A percentile compares a stretch with the other conserved stretches of the same genome.
Conservation (phyloP, 2,888 invertebrate species). For the Cryptosula pallasiana region DNA sequence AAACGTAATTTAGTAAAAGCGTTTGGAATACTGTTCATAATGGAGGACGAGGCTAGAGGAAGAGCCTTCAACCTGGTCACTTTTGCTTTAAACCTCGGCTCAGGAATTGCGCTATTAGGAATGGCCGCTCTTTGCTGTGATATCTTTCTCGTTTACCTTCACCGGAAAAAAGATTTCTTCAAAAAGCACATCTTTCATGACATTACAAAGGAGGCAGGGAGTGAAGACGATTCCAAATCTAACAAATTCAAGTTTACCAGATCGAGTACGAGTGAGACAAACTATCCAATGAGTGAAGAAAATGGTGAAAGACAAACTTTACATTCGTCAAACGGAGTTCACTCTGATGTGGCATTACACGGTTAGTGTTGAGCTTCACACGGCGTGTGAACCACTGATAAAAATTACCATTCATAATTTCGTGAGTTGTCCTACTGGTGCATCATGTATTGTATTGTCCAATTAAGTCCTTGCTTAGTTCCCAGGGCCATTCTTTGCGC, state of each 20-base stretch:
- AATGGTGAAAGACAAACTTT: background rate
- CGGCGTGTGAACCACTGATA: too few relatives aligned
- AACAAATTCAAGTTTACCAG: background rate
- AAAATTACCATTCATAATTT: too few relatives aligned
- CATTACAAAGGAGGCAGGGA: constrained; percentile 13
- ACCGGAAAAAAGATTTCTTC: constrained; percentile 32
- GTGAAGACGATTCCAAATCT: background rate
- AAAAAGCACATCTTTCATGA: constrained; percentile 27
- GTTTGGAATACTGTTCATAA: constrained; percentile 56
- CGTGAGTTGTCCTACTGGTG: too few relatives aligned
- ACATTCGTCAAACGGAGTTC: background rate
- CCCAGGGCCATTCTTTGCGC: too few relatives aligned
- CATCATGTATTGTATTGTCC: too few relatives aligned
- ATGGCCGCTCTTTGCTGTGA: constrained; percentile 37
- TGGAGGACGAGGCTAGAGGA: constrained; percentile 54
- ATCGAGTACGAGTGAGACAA: background rate
- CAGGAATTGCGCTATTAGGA: constrained; percentile 55
- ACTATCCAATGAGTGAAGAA: background rate
- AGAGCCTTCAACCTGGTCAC: constrained; percentile 56
- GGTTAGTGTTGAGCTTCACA: too few relatives aligned
- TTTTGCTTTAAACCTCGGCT: constrained; percentile 55
- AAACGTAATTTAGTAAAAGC: constrained; percentile 54
- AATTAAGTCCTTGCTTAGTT: too few relatives aligned
- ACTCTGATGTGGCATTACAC: too few relatives aligned
- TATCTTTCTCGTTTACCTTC: constrained; percentile 37